These are phyloP conservation scores for Telenomus remus DNA, from an alignment of 1,140 invertebrate species.

Conservation along the genomic window DNA sequence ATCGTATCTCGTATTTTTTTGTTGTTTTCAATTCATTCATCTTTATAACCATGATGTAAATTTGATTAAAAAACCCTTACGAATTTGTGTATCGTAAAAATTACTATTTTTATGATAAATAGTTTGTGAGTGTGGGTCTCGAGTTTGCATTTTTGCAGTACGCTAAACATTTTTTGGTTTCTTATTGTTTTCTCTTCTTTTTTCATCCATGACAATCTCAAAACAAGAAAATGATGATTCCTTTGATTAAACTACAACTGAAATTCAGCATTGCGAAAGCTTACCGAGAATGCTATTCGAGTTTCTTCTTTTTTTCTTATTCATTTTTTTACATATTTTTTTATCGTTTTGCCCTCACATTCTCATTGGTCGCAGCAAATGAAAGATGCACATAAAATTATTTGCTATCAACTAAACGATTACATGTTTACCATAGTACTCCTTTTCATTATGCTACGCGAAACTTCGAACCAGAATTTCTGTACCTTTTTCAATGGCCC, in stretches of 20 bases:
- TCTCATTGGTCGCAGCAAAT: conserved; percentile 25
- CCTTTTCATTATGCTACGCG: conserved; percentile 40
- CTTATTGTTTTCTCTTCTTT: too few species aligned
- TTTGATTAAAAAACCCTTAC: conserved; percentile 50
- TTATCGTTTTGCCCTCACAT: not conserved
- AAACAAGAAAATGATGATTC: conserved; percentile 6
- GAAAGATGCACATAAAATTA: conserved; percentile 41
- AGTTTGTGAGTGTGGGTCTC: conserved; percentile 15
- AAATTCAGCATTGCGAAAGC: conserved; percentile 14
- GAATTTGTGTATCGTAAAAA: conserved; percentile 50
- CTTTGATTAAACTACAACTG: conserved; percentile 21
- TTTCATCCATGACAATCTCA: too few species aligned
- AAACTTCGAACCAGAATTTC: conserved; percentile 29
- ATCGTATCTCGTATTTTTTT: not conserved
- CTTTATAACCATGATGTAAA: conserved; percentile 39
- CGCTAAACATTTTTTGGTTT: not conserved
- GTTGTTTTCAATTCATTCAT: not conserved
- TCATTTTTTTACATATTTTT: conserved; percentile 14
- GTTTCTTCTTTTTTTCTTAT: conserved; percentile 31
- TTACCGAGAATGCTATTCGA: conserved; percentile 15
- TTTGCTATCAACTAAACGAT: conserved; percentile 68
- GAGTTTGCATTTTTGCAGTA: conserved; percentile 3
- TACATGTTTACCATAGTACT: conserved; percentile 67
- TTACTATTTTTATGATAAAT: conserved; percentile 44
- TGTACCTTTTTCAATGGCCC: conserved; percentile 31